Evolutionary conservation across 2,113 vertebrate genomes (phyloP), one percentile per base, ranked within the genome.

Genomic region (Pogonocichla stellata): DNA sequence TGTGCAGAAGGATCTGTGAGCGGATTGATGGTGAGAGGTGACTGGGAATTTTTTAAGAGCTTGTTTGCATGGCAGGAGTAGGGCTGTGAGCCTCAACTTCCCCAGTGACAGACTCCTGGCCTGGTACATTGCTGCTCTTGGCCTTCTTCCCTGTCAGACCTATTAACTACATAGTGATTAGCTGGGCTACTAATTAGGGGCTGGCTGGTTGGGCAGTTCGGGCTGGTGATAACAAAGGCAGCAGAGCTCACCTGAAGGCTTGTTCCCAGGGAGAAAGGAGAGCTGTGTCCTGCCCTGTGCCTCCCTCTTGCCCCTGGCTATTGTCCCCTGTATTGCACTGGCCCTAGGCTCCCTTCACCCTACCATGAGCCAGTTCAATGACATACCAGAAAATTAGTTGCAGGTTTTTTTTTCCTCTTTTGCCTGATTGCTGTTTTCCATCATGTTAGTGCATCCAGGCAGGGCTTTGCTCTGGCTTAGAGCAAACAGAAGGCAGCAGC

Each of bases 401-500:
- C 4, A 3, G 40, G 40, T 54, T 57, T 14, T 34, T 42, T 20
- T 8, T 6, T 1, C 15, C 10, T 33, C 4, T 53, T 86, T 54
- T 60, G 7, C 47, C 19, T 11, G 17, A 8, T 40, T 56, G 22
- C 24, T 51, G 5, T 56, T 95, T 93, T 60, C 29, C 48, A 14
- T 70, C 24, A 1, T 23, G 26, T 56, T 48, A 64, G 31, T 43
- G 48, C 40, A n/a, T 75, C 74, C 56, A 67, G 50, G 26, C 51
- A 84, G 73, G 47, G 43, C 69, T 92, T 74, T 79, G 23, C 60
- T 64, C 6, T 1, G 5, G 58, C 60, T 50, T 26, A 12, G 64
- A 91, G 87, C 65, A 56, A 84, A 36, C 51, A 84, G 80, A 78
- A 93, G 48, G 56, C 15, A 80, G 58, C 26, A 91, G 70, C 47